Conservation (phyloP, 2,113 vertebrate species). For the Neogale vison region DNA sequence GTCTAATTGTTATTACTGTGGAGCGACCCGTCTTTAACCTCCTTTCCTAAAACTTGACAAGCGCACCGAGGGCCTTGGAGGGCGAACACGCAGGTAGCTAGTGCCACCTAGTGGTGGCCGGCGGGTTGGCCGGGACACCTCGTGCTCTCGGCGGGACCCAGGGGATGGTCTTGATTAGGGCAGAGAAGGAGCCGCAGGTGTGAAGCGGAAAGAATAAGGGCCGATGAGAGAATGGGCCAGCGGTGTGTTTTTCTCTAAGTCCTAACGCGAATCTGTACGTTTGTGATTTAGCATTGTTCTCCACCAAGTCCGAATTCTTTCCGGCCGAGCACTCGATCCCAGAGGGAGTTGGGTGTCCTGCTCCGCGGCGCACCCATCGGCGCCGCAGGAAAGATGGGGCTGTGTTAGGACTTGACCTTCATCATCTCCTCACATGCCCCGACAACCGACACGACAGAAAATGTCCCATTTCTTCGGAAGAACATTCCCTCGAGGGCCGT, state of each 20-base stretch:
- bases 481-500: neutral
- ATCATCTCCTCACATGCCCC: neutral
- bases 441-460: neutral
- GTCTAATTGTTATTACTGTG: neutral
- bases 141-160: neutral
- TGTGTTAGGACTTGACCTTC: neutral
- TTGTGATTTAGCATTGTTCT: neutral
- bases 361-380: fast-evolving
- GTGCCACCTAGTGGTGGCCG: constrained; percentile 20
- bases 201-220: neutral
- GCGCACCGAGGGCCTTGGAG: neutral
- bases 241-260: neutral
- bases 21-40: neutral
- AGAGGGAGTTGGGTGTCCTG: neutral
- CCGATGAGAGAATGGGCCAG: no score
- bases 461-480: neutral
- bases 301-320: neutral
- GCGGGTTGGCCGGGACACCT: neutral
- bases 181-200: neutral
- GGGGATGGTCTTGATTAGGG: no score
- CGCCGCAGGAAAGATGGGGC: neutral
- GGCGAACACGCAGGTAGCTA: neutral
- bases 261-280: neutral
- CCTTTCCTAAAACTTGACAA: neutral
- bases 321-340: neutral